Evolutionary conservation across 2,888 invertebrate genomes (phyloP).

Genomic region (Athrips mouffetella): DNA sequence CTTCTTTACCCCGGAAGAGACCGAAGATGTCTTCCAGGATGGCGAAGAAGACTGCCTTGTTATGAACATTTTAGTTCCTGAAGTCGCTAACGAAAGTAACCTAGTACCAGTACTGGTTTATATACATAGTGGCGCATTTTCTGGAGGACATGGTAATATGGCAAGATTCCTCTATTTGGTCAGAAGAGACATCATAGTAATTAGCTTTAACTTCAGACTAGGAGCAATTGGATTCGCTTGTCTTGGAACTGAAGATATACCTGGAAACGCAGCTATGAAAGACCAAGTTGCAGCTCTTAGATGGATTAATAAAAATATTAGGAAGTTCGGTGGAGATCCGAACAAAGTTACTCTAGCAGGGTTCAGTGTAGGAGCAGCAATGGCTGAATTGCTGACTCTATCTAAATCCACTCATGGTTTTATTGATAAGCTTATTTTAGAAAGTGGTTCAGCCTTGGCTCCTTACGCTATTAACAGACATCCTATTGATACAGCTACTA

Average conservation of each 20-base stretch:
- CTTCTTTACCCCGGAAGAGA: constrained; percentile 43
- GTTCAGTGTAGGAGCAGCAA: constrained; percentile 86
- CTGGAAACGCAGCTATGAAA: constrained; percentile 91
- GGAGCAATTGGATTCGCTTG: constrained; percentile 85
- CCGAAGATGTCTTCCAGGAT: constrained; percentile 41
- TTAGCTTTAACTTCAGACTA: constrained; percentile 83
- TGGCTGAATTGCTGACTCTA: constrained; percentile 58
- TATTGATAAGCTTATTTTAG: constrained; percentile 58
- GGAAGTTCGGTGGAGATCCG: constrained; percentile 88
- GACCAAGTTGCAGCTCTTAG: constrained; percentile 89
- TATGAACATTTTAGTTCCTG: constrained; percentile 54
- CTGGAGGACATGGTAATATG: constrained; percentile 62
- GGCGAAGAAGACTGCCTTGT: constrained; percentile 60
- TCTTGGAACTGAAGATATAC: constrained; percentile 78
- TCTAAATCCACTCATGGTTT: constrained; percentile 54
- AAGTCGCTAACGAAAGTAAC: constrained; percentile 47
- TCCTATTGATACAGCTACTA: constrained; percentile 58
- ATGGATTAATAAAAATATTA: constrained; percentile 87
- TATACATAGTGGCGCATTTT: constrained; percentile 64
- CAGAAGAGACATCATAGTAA: constrained; percentile 81
- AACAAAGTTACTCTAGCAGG: constrained; percentile 88
- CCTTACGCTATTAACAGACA: constrained; percentile 61
- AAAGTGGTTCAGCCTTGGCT: constrained; percentile 63
- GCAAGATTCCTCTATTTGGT: constrained; percentile 79
- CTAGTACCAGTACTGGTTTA: constrained; percentile 61